Evolutionary conservation across 2,888 invertebrate genomes (phyloP).

Genomic region (Platycheirus rosarum): DNA sequence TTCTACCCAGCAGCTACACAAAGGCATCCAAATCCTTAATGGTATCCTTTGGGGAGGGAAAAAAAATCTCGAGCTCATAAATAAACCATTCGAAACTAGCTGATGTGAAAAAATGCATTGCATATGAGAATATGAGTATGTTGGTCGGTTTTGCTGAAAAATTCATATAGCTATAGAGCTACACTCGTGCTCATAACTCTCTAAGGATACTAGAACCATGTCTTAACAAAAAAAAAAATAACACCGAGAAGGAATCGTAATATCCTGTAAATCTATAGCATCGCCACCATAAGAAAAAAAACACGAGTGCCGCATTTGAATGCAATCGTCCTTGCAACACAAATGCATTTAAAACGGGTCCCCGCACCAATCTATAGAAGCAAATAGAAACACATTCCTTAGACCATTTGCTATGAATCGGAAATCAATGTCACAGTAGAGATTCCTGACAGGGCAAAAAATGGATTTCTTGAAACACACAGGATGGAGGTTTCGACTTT

Average conservation of each 20-base stretch:
- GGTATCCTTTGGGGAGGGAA: too few relatives aligned
- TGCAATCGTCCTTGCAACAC: not conserved
- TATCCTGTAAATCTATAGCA: not conserved
- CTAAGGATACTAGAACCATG: not conserved
- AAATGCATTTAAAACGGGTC: too few relatives aligned
- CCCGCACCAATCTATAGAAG: too few relatives aligned
- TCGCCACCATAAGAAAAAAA: not conserved
- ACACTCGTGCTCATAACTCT: not conserved
- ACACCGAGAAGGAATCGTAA: too few relatives aligned
- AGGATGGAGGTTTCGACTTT: slow-evolving; percentile 2
- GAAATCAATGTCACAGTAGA: slow-evolving; percentile 15
- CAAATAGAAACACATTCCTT: too few relatives aligned
- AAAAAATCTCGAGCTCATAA: slow-evolving; percentile 41
- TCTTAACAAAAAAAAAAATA: too few relatives aligned
- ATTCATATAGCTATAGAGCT: not conserved
- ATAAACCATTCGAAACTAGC: slow-evolving; percentile 58
- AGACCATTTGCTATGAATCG: slow-evolving; percentile 26
- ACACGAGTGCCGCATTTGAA: slow-evolving; percentile 27
- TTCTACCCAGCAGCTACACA: too few relatives aligned
- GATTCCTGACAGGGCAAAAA: too few relatives aligned
- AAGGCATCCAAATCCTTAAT: too few relatives aligned
- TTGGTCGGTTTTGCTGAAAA: not conserved
- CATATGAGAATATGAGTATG: slow-evolving; percentile 7
- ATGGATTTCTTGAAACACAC: slow-evolving; percentile 9
- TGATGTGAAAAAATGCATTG: slow-evolving; percentile 54